Evolutionary conservation across 2,797 vertebrate genomes (phyloP).

Genomic region (Spondyliosoma cantharus): DNA sequence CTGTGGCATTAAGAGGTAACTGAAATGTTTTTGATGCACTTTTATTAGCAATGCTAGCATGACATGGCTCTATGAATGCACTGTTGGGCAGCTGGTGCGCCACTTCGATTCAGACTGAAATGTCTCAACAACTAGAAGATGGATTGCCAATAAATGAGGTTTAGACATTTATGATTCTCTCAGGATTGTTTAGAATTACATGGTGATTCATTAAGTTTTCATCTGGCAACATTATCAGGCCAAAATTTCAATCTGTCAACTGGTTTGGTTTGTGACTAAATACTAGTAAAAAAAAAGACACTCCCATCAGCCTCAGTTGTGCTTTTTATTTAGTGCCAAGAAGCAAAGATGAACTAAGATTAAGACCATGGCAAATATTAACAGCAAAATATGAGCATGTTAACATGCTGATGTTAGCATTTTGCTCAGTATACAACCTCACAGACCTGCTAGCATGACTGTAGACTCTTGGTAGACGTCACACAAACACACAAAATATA

Average conservation of each 20-base stretch:
- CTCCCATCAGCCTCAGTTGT: too few species aligned
- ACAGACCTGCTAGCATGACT: background rate
- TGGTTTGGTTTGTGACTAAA: background rate
- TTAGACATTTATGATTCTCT: background rate
- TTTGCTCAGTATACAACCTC: background rate
- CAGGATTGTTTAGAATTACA: background rate
- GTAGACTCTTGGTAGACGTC: background rate
- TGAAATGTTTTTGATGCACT: conserved; percentile 5
- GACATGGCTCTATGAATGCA: background rate
- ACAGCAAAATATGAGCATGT: background rate
- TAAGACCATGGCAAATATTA: background rate
- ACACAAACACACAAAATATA: background rate
- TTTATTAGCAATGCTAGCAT: background rate
- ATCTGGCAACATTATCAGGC: background rate
- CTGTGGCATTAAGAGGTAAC: conserved; percentile 1
- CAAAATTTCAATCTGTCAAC: background rate
- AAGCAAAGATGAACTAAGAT: background rate
- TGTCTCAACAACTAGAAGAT: background rate
- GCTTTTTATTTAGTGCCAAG: background rate
- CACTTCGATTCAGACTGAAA: background rate
- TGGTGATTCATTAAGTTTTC: background rate
- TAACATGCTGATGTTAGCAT: background rate
- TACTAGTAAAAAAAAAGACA: background rate
- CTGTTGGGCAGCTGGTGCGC: background rate
- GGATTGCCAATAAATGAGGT: background rate